These are phyloP conservation scores for Tenrec ecaudatus DNA, from an alignment of 2,113 vertebrate genomes.

Conservation along the genomic window DNA sequence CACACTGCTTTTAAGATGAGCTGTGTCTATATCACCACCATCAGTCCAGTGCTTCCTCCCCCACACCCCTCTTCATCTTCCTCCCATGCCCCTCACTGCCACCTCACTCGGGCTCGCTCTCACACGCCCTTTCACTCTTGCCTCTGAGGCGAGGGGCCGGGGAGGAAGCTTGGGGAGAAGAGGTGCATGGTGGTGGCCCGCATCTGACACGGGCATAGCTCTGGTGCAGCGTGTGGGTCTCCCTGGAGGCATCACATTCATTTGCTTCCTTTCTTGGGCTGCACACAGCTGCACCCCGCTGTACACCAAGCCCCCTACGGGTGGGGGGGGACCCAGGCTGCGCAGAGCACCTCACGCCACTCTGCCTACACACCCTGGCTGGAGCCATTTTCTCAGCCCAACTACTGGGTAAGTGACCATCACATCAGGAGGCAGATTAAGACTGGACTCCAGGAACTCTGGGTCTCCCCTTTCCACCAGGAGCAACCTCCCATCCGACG, in stretches of 20 bases:
- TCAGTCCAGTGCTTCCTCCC: too few species aligned
- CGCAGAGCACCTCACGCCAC: too few species aligned
- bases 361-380: neutral
- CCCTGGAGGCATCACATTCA: too few species aligned
- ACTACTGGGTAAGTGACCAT: neutral
- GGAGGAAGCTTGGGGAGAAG: neutral
- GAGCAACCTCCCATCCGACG: neutral
- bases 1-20: too few species aligned
- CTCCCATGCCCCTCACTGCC: too few species aligned
- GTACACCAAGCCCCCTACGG: neutral
- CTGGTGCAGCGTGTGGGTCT: neutral
- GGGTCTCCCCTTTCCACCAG: too few species aligned
- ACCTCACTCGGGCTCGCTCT: too few species aligned
- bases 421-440: neutral
- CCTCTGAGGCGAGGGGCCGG: too few species aligned
- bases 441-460: neutral
- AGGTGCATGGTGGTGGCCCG: neutral
- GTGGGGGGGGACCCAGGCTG: too few species aligned
- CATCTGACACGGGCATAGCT: rapidly evolving
- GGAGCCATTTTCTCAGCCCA: neutral
- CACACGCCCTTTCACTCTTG: neutral
- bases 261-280: neutral
- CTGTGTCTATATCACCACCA: too few species aligned
- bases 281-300: neutral
- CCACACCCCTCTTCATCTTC: neutral